Conservation (phyloP, 35 echinoderm and acorn worm genomes). For the Heliocidaris tuberculata region DNA sequence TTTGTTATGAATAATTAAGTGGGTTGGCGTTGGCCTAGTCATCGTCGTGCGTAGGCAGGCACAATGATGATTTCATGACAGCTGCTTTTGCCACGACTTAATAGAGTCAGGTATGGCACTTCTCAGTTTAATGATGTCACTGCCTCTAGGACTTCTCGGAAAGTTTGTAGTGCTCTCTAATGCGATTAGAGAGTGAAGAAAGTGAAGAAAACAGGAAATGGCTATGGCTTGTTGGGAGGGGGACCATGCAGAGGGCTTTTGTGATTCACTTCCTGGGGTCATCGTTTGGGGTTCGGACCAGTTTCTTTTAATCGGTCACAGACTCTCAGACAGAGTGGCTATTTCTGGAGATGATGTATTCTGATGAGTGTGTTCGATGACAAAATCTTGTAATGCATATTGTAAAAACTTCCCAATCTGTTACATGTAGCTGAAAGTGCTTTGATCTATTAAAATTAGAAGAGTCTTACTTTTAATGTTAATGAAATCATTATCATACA, state of each 20-base stretch:
- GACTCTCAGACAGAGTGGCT: not conserved
- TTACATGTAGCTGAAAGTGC: too few species aligned
- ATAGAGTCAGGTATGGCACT: not conserved
- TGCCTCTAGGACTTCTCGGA: not conserved
- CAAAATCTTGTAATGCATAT: not conserved
- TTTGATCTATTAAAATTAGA: too few species aligned
- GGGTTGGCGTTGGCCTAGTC: not conserved
- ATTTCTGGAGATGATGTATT: not conserved
- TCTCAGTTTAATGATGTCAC: not conserved
- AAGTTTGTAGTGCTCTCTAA: not conserved
- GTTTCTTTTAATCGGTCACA: not conserved
- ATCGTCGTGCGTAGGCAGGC: not conserved
- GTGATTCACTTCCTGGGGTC: not conserved
- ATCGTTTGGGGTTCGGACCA: not conserved
- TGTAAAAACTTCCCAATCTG: too few species aligned
- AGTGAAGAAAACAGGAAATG: not conserved
- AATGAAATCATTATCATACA: too few species aligned
- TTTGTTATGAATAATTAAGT: not conserved
- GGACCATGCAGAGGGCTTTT: not conserved
- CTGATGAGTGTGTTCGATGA: not conserved
- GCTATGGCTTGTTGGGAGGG: not conserved
- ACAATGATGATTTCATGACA: not conserved
- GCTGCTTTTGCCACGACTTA: not conserved
- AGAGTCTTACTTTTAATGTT: too few species aligned
- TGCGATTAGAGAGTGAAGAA: not conserved